Base-by-base conservation (phyloP, 1,140 invertebrate genomes). In the Pararge aegeria region DNA sequence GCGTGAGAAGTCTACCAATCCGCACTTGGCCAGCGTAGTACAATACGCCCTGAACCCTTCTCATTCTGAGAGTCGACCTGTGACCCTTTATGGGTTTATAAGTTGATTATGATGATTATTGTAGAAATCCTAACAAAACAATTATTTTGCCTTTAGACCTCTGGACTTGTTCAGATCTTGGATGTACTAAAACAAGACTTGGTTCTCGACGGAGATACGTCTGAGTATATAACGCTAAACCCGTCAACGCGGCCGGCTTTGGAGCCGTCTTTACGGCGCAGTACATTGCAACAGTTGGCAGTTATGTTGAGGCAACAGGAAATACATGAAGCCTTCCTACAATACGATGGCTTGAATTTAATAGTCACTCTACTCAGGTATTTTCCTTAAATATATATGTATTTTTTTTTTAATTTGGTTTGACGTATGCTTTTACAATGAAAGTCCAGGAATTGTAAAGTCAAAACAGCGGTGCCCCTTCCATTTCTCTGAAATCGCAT, bases 121-220 rank as follows among this genome's bases (percentile, higher is more conserved):
- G n/a, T n/a, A n/a, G n/a, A n/a, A n/a, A n/a, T n/a, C n/a, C n/a
- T n/a, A n/a, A n/a, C n/a, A n/a, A n/a, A n/a, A n/a, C n/a, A n/a
- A n/a, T n/a, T n/a, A n/a, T n/a, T 34, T 34, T 34, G 12, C n/a
- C 58, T 68, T 21, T 42, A 87, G 85, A 78, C 73, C 7, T 71
- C 79, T 34, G 83, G 79, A 5, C 59, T 88, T 15, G 52, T 68
- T 5, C 86, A 89, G 65, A 79, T 84, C 0, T 20, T 89, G 12
- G 86, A 89, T 21, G 86, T 89, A 1, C 66, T 89, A 50, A 89
- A 87, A 60, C 86, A 89, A 79, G 86, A 87, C 37, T 61, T 89
- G 48, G 46, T 73, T 7, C 44, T 88, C 68, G 65, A 90, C 20
- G 75, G 83, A 2, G 66, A 83, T 19, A 82, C 84, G 1, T 40